These are phyloP conservation scores for Calephelis perditalis DNA, from an alignment of 2,888 invertebrate genomes.

Conservation along the genomic window DNA sequence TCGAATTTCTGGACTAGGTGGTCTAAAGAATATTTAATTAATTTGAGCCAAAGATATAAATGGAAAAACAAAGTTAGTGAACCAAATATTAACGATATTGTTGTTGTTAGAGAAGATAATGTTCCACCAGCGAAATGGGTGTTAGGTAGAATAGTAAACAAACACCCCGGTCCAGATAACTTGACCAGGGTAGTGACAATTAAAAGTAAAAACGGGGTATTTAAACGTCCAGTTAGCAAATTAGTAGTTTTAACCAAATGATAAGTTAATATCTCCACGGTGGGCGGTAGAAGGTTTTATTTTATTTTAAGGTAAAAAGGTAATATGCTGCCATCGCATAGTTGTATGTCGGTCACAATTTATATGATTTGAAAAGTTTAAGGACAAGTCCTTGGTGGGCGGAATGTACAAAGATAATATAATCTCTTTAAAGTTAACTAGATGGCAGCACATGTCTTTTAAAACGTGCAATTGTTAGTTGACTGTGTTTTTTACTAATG, in stretches of 20 bases:
- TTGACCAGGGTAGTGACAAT: no score
- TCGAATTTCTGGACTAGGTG: conserved; percentile 31
- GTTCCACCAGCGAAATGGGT: conserved; percentile 20
- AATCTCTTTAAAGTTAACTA: no score
- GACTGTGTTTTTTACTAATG: no score
- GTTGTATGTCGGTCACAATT: not conserved
- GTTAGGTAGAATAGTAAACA: not conserved
- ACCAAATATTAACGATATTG: conserved; percentile 17
- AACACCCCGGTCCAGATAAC: no score
- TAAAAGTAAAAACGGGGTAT: not conserved
- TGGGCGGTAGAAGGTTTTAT: not conserved
- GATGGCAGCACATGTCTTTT: no score
- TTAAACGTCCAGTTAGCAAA: not conserved
- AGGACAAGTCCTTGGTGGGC: conserved; percentile 5
- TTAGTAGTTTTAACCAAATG: not conserved
- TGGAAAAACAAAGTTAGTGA: conserved; percentile 16
- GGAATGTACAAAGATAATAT: not conserved
- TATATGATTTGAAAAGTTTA: not conserved
- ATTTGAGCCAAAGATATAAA: not conserved
- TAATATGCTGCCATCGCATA: no score
- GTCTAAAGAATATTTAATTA: conserved; percentile 30
- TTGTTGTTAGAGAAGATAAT: conserved; percentile 23
- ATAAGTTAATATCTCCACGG: not conserved
- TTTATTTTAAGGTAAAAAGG: not conserved
- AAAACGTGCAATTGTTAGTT: no score